Conservation (phyloP, 2,113 vertebrate genomes). For the Anser brachyrhynchus region DNA sequence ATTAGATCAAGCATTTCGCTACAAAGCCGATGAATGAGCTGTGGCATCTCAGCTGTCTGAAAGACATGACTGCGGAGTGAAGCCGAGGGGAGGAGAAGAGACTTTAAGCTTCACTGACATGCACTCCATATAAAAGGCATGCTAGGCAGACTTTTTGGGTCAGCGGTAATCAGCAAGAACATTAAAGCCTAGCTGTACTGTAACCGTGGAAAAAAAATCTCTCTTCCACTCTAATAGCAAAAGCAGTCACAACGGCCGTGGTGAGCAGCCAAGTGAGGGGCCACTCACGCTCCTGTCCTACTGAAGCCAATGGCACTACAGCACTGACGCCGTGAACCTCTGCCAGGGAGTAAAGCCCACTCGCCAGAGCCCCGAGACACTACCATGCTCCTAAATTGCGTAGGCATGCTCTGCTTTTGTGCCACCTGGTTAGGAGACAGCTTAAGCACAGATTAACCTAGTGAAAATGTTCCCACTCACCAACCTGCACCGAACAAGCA, state of each 20-base stretch:
- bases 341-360: neutral
- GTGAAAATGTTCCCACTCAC: neutral
- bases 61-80: constrained; percentile 54
- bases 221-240: constrained; percentile 44
- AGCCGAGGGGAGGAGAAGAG: constrained; percentile 65
- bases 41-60: constrained; percentile 68
- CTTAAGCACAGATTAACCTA: neutral
- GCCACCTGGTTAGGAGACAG: neutral
- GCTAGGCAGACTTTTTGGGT: constrained; percentile 71
- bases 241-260: constrained; percentile 28
- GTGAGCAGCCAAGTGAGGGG: constrained; percentile 38
- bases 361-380: neutral
- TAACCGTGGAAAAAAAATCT: constrained; percentile 48
- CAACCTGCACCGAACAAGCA: neutral
- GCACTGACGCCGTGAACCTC: neutral
- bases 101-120: constrained; percentile 71
- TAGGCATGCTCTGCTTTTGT: fast-evolving
- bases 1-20: constrained; percentile 66
- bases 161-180: constrained; percentile 69
- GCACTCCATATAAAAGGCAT: constrained; percentile 61
- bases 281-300: neutral
- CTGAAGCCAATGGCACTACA: neutral
- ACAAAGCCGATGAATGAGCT: constrained; percentile 45
- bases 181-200: constrained; percentile 59
- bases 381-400: neutral